These are phyloP conservation scores for Microcebus ravelobensis DNA, from an alignment of 2,113 vertebrate genomes.

Conservation along the genomic window DNA sequence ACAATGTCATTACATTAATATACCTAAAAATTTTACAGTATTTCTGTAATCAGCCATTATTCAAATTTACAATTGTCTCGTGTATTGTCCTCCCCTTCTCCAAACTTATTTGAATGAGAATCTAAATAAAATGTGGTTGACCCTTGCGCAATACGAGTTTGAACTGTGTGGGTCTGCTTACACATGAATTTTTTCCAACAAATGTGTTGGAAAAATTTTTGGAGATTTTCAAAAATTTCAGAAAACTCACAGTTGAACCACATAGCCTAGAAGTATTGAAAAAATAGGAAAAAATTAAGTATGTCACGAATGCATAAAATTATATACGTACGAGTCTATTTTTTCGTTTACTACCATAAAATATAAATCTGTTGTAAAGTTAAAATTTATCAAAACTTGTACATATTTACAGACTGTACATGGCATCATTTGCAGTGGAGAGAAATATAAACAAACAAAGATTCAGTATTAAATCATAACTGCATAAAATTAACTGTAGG, in stretches of 20 bases:
- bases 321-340: background rate
- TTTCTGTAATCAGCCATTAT: background rate
- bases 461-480: background rate
- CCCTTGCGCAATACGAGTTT: background rate
- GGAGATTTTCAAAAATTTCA: background rate
- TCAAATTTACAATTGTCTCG: constrained; percentile 19
- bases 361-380: background rate
- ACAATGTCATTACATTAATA: background rate
- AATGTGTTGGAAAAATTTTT: background rate
- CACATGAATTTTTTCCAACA: background rate
- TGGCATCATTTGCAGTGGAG: background rate
- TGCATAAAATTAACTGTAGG: background rate
- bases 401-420: background rate
- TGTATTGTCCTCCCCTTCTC: background rate
- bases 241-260: background rate
- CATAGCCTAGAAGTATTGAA: background rate
- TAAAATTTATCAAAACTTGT: background rate
- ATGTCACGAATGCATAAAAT: background rate
- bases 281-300: background rate
- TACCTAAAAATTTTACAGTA: background rate
- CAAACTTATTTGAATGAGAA: constrained; percentile 17
- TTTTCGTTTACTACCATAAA: background rate
- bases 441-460: background rate
- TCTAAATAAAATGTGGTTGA: background rate
- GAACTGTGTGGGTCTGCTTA: background rate